Evolutionary conservation across 2,113 vertebrate genomes (phyloP).

Genomic region (Callaeas wilsoni): DNA sequence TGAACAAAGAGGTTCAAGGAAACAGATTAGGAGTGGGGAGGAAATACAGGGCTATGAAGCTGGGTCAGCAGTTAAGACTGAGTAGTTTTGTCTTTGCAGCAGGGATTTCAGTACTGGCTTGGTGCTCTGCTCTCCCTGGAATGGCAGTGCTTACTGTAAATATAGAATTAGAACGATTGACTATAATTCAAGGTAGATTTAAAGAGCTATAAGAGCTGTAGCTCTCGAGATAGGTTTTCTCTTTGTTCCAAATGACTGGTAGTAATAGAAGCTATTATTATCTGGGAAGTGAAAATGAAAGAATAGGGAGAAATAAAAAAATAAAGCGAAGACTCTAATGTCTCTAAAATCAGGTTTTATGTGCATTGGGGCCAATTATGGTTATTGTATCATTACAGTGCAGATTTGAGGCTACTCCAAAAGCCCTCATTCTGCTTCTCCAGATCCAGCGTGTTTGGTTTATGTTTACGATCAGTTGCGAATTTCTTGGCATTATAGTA

Average conservation of each 20-base stretch:
- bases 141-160: not conserved
- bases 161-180: not conserved
- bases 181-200: not conserved
- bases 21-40: not conserved
- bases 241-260: slow-evolving; percentile 20
- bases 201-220: not conserved
- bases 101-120: not conserved
- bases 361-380: not conserved
- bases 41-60: not conserved
- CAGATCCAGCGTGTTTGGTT: not conserved
- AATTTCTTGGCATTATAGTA: not conserved
- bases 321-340: not conserved
- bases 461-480: not conserved
- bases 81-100: not conserved
- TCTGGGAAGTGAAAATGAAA: slow-evolving; percentile 19
- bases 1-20: not conserved
- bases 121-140: not conserved
- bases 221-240: not conserved
- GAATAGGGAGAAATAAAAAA: slow-evolving; percentile 48
- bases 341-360: not conserved
- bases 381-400: not conserved
- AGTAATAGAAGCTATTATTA: slow-evolving; percentile 32
- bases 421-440: not conserved
- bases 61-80: not conserved
- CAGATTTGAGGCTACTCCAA: not conserved